Evolutionary conservation across 1,140 invertebrate species (phyloP).

Genomic region (Odontomachus brunneus): DNA sequence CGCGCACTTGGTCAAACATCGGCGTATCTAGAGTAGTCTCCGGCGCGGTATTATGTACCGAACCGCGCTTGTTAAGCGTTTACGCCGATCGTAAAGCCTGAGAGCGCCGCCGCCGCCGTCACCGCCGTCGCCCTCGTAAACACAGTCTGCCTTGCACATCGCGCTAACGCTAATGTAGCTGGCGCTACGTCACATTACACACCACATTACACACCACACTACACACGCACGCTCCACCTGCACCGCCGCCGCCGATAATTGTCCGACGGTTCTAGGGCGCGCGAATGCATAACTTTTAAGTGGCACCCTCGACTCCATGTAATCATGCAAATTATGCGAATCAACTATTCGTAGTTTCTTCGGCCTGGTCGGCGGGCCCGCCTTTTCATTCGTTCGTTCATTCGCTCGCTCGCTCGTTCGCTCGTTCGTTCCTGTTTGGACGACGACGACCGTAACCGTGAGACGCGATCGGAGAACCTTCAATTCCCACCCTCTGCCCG

Average conservation of each 20-base stretch:
- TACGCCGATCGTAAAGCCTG: constrained; percentile 57
- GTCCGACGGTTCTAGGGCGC: constrained; percentile 21
- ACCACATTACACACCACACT: not conserved
- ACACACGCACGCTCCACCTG: not conserved
- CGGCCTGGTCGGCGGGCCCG: not conserved
- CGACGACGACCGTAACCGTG: constrained; percentile 30
- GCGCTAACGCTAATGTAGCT: too few species aligned
- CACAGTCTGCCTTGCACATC: not conserved
- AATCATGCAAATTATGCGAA: constrained; percentile 50
- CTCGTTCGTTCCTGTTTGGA: too few species aligned
- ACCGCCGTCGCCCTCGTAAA: constrained; percentile 24
- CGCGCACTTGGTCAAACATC: constrained; percentile 37
- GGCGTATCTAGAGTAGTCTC: constrained; percentile 13
- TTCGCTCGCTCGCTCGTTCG: too few species aligned
- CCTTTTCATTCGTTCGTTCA: constrained; percentile 27
- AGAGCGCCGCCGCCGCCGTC: not conserved
- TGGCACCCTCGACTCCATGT: constrained; percentile 24
- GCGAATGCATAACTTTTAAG: constrained; percentile 40
- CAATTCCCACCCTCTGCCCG: not conserved
- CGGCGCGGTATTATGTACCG: constrained; percentile 10
- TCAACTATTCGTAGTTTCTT: constrained; percentile 17
- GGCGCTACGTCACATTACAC: not conserved
- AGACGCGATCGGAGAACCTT: constrained; percentile 13
- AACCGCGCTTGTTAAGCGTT: constrained; percentile 53
- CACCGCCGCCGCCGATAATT: not conserved